phyloP scores from a whole-genome alignment of 1,140 invertebrate genomes.

The Eueides isabella region DNA sequence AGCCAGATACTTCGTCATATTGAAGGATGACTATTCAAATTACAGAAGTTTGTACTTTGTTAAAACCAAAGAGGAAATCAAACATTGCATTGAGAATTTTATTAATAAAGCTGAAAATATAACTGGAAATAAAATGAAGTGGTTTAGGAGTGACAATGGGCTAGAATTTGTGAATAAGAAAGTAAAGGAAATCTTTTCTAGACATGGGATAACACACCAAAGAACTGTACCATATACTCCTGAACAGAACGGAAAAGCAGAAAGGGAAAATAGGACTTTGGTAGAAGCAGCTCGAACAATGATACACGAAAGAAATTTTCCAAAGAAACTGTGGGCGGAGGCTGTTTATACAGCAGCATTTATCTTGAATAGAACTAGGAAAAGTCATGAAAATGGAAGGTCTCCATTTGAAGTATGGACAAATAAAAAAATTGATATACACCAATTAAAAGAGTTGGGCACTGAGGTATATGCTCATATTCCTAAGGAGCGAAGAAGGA shows the following conservation, averaged over 20 bases:
- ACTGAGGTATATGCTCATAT: too few relatives aligned
- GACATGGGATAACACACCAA: too few relatives aligned
- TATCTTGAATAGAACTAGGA: conserved; percentile 66
- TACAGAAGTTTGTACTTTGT: conserved; percentile 67
- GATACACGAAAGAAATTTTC: too few relatives aligned
- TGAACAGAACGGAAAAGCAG: conserved; percentile 78
- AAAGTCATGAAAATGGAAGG: conserved; percentile 49
- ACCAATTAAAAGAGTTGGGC: too few relatives aligned
- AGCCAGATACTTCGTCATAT: conserved; percentile 12
- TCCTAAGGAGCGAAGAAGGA: too few relatives aligned
- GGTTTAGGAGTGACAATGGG: conserved; percentile 69
- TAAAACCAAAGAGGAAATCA: too few relatives aligned
- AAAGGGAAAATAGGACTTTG: conserved; percentile 44
- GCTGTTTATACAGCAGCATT: conserved; percentile 63
- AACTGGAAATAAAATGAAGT: too few relatives aligned
- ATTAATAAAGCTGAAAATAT: conserved; percentile 58
- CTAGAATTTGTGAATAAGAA: conserved; percentile 65
- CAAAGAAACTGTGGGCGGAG: too few relatives aligned
- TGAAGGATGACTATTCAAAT: conserved; percentile 72
- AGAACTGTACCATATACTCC: conserved; percentile 71
- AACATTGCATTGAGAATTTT: too few relatives aligned
- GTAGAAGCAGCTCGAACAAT: too few relatives aligned
- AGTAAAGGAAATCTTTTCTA: conserved; percentile 50
- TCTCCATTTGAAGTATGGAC: conserved; percentile 66
- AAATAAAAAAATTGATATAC: conserved; percentile 47